Base-by-base conservation (phyloP, 92 coral and sea anemone genomes). In the Actinernus sp. region DNA sequence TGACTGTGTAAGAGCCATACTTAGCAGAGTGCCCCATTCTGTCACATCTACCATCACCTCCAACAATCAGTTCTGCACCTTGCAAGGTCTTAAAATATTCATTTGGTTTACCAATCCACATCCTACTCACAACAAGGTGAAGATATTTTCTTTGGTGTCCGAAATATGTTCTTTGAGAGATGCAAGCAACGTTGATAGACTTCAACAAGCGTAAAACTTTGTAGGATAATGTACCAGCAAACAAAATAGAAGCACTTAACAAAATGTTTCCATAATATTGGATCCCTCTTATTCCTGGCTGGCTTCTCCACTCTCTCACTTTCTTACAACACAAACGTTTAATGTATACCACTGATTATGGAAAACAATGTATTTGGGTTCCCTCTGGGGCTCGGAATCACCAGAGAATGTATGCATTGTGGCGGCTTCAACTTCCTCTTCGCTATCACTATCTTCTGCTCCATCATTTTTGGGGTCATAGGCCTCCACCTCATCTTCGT, bases 21-120 rank as follows among this genome's bases (percentile, higher is more conserved):
- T 34, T 60, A 12, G 67, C 67, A n/a, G 67, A 60, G 23, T 60
- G 67, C 29, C 67, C 67, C 67, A 38, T 60, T 16, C 67, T 39
- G 51, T 60, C 67, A 40, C 67, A 39, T 26, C 67, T 34, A 3
- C 67, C 67, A 22, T 60, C 55, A n/a, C 11, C 67, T 4, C 67
- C 67, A 31, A 60, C 28, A n/a, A 60, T 25, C 21, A 60, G 1
- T 19, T 23, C 50, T n/a, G 51, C 2, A 16, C 67, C 54, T 50
- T 60, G 67, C n/a, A 60, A 14, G 9, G 14, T 25, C 7, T 17
- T 38, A 36, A 60, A 60, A 51, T 33, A 24, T n/a, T 14, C 27
- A 40, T 39, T 60, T 14, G 8, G 16, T 40, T 60, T 51, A 22
- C 29, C 14, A 13, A 60, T 4, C 67, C 51, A 60, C 19, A 23